Evolutionary conservation across 1,140 invertebrate species (phyloP).

Genomic region (Drosophila busckii): DNA sequence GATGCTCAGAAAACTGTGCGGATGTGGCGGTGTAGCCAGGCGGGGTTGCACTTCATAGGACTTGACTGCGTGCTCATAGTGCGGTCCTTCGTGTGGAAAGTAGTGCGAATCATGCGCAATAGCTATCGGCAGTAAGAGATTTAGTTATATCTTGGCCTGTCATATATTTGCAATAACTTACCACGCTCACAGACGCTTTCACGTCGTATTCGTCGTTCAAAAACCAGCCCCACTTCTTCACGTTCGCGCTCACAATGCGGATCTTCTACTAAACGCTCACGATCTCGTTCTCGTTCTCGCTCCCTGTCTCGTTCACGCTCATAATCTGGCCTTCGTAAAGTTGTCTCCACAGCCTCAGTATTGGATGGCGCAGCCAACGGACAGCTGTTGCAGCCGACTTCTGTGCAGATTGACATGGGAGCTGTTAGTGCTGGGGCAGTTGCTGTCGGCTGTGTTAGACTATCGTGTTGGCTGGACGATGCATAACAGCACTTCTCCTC

Average conservation of each 20-base stretch:
- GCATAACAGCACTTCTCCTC: constrained; percentile 73
- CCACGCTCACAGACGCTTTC: constrained; percentile 57
- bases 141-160: too few relatives aligned
- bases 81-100: constrained; percentile 42
- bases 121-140: background rate
- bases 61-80: constrained; percentile 56
- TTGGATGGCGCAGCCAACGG: constrained; percentile 39
- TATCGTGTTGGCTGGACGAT: constrained; percentile 41
- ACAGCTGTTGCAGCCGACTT: constrained; percentile 68
- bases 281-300: too few relatives aligned
- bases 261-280: constrained; percentile 13
- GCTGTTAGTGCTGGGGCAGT: constrained; percentile 15
- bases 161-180: constrained; percentile 12
- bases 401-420: constrained; percentile 63
- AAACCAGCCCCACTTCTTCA: constrained; percentile 50
- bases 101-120: constrained; percentile 53
- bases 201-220: constrained; percentile 59
- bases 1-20: constrained; percentile 79
- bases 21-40: constrained; percentile 47
- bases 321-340: constrained; percentile 45
- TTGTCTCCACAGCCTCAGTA: constrained; percentile 39
- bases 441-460: constrained; percentile 31
- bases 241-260: constrained; percentile 18
- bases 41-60: constrained; percentile 33
- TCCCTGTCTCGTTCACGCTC: constrained; percentile 46